A percentile compares a stretch with the other conserved stretches of the same genome.
Evolutionary conservation across 1,140 invertebrate species (phyloP).

Genomic region (Zaprionus gabonicus): DNA sequence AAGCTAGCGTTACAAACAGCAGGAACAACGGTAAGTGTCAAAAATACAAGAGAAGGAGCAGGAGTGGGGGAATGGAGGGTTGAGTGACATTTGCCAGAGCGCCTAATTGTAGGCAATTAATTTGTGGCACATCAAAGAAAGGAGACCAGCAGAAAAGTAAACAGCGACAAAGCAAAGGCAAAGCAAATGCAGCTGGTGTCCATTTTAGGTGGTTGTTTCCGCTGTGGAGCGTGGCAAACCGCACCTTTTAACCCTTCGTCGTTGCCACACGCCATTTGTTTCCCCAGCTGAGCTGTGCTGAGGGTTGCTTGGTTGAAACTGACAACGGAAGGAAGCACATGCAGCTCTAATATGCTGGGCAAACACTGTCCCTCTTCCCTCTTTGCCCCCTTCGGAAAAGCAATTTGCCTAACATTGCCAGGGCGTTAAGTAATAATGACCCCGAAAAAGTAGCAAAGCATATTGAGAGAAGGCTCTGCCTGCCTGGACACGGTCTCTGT

Average conservation of each 20-base stretch:
- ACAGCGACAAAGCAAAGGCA: slow-evolving; percentile 59
- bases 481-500: slow-evolving; percentile 24
- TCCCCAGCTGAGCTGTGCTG: slow-evolving; percentile 11
- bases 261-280: slow-evolving; percentile 60
- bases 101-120: slow-evolving; percentile 84
- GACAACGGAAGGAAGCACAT: slow-evolving; percentile 64
- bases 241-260: slow-evolving; percentile 81
- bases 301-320: not conserved
- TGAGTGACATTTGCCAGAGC: slow-evolving; percentile 75
- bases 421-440: slow-evolving; percentile 80
- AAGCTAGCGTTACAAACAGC: slow-evolving; percentile 65
- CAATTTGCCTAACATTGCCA: slow-evolving; percentile 76
- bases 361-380: slow-evolving; percentile 41
- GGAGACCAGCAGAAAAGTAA: slow-evolving; percentile 50
- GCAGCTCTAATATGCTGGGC: slow-evolving; percentile 67
- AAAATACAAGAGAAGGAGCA: slow-evolving; percentile 37
- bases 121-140: slow-evolving; percentile 83
- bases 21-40: slow-evolving; percentile 76
- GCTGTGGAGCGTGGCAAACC: slow-evolving; percentile 65
- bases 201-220: slow-evolving; percentile 54
- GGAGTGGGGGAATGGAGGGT: not conserved
- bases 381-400: slow-evolving; percentile 47
- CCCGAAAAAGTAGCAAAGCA: slow-evolving; percentile 56
- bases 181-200: slow-evolving; percentile 80
- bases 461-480: slow-evolving; percentile 59